These are phyloP conservation scores for Chloroclystis v-ata DNA, from an alignment of 2,888 invertebrate species.

Conservation along the genomic window DNA sequence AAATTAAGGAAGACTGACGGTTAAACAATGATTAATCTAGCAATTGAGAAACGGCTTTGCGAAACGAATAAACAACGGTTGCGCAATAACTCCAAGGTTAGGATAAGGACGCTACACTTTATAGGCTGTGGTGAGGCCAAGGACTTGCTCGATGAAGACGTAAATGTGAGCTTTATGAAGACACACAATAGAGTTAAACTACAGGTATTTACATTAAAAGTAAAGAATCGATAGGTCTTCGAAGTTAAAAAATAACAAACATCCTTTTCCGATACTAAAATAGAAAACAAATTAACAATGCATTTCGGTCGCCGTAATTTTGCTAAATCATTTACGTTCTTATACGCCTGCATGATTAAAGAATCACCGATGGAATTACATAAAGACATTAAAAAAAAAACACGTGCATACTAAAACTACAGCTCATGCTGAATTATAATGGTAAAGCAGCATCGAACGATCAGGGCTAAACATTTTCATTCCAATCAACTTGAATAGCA, in stretches of 20 bases:
- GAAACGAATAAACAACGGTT: conserved; percentile 11
- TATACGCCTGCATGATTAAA: neutral
- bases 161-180: neutral
- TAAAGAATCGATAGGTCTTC: too few relatives aligned
- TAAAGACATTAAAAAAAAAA: conserved; percentile 29
- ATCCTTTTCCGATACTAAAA: too few relatives aligned
- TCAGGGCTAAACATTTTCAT: conserved; percentile 15
- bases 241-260: too few relatives aligned
- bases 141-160: neutral
- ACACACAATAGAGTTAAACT: too few relatives aligned
- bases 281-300: too few relatives aligned
- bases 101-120: neutral
- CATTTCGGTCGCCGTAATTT: too few relatives aligned
- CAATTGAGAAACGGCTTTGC: conserved; percentile 7
- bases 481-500: conserved; percentile 21
- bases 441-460: conserved; percentile 14
- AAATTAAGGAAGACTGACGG: neutral
- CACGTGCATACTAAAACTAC: conserved; percentile 18
- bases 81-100: conserved; percentile 16
- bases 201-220: too few relatives aligned
- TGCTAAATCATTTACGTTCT: too few relatives aligned
- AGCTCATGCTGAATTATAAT: conserved; percentile 13
- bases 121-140: neutral
- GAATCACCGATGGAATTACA: conserved; percentile 37
- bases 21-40: conserved; percentile 12